Base-by-base conservation (phyloP, 2,888 invertebrate genomes). In the Baccha elongata region DNA sequence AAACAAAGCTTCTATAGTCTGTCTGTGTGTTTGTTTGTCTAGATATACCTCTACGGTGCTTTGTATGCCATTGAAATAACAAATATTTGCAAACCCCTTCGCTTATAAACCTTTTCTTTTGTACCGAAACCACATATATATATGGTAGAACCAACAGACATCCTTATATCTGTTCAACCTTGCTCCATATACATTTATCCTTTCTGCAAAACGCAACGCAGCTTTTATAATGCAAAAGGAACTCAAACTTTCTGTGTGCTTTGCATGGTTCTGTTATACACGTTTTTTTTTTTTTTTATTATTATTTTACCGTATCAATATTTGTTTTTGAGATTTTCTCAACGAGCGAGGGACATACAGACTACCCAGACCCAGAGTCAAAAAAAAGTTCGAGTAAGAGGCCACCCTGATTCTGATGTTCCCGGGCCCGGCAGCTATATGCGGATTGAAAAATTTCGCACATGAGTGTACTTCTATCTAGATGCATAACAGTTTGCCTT, bases 41-140 rank as follows among this genome's bases (percentile, higher is more conserved):
- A 29, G 44, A 60, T 42, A 23, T 26, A 42, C 21, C 4, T 1
- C 13, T 2, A 40, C 13, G 17, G 35, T 35, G 35, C 35, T 35
- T 11, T 35, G 13, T 13, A 13, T 13, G 29, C 1, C 44, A 65
- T 42, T 26, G 13, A 15, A 76, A 67, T 26, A 52, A 67, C 78
- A 83, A 78, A 83, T 78, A 83, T 83, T 83, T 83, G 50, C 71
- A 19, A 29, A 73, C 64, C 48, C 68, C 83, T 83, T 73, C 68
- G 72, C 55, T 83, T 83, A 48, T 62, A 52, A 80, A 58, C 48
- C 72, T 50, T 75, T 71, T 67, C 60, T 65, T 76, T 76, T 67
- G 44, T 44, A 42, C 29, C 55, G 19, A 48, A 67, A 72, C 71
- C 71, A 29, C 60, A 75, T 37, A 37, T 37, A 15, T 4, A 46